Evolutionary conservation across 1,140 invertebrate genomes (phyloP).

Genomic region (Pachyrhynchus sulphureomaculatus): DNA sequence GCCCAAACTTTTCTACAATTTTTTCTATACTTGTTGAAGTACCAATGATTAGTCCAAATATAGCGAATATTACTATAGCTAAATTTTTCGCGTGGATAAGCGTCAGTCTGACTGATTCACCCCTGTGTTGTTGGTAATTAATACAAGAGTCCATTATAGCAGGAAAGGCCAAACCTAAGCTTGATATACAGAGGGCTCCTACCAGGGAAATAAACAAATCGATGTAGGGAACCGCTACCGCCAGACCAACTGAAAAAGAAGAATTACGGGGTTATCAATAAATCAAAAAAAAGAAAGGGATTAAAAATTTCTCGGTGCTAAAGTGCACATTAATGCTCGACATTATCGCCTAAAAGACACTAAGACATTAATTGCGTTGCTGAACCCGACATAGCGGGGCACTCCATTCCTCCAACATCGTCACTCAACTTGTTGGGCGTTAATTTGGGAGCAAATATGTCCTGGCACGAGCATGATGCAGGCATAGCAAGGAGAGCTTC

Average conservation of each 20-base stretch:
- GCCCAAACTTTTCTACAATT: conserved; percentile 51
- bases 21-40: conserved; percentile 69
- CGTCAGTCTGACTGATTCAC: conserved; percentile 44
- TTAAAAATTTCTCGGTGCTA: no score
- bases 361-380: no score
- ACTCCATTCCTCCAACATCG: no score
- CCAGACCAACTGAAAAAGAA: conserved; percentile 66
- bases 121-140: conserved; percentile 57
- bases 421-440: no score
- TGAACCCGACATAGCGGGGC: no score
- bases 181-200: conserved; percentile 82
- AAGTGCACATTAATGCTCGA: no score
- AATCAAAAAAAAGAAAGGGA: no score
- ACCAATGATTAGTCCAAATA: conserved; percentile 68
- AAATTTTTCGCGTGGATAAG: conserved; percentile 66
- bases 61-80: conserved; percentile 67
- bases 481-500: no score
- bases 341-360: no score
- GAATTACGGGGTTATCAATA: no score
- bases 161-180: conserved; percentile 84
- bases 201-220: conserved; percentile 89
- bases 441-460: no score
- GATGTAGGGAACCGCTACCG: conserved; percentile 76
- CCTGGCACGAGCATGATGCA: no score
- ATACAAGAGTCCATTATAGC: conserved; percentile 74